Evolutionary conservation across 2,797 vertebrate genomes (phyloP).

Genomic region (Diplodus sargus): DNA sequence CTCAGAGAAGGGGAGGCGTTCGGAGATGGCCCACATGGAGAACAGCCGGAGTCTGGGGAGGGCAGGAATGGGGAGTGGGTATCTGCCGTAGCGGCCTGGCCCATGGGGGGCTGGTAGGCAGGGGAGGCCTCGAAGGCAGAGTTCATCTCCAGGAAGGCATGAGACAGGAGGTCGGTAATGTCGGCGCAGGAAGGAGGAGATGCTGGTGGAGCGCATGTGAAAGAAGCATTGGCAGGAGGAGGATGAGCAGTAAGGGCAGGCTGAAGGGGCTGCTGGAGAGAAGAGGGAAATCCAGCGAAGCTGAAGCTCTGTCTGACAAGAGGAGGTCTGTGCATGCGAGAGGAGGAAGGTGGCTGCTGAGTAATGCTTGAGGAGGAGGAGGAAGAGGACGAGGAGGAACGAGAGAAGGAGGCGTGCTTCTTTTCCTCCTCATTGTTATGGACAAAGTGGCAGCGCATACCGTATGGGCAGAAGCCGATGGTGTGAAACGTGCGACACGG

Average conservation of each 20-base stretch:
- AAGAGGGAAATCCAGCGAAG: constrained; percentile 85
- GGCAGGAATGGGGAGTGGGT: constrained; percentile 76
- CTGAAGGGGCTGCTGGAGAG: constrained; percentile 60
- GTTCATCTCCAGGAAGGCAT: constrained; percentile 74
- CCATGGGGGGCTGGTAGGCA: constrained; percentile 23
- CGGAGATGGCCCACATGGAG: constrained; percentile 73
- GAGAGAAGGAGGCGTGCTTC: constrained; percentile 30
- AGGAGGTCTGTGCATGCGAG: constrained; percentile 72
- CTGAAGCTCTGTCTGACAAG: constrained; percentile 86
- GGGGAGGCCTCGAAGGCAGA: constrained; percentile 74
- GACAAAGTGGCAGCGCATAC: constrained; percentile 89
- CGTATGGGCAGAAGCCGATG: constrained; percentile 88
- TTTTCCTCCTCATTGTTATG: constrained; percentile 87
- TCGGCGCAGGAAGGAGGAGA: constrained; percentile 74
- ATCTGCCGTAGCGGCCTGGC: constrained; percentile 55
- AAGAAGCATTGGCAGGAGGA: constrained; percentile 33
- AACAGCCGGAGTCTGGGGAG: constrained; percentile 84
- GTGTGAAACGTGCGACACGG: constrained; percentile 89
- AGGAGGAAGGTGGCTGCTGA: constrained; percentile 43
- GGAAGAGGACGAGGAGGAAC: constrained; percentile 46
- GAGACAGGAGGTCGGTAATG: constrained; percentile 77
- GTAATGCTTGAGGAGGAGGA: constrained; percentile 53
- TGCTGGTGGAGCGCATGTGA: constrained; percentile 33
- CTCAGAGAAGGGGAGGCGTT: constrained; percentile 71
- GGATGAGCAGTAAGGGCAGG: constrained; percentile 28